Evolutionary conservation across 1,140 invertebrate genomes (phyloP).

Genomic region (Bombus soroeensis): DNA sequence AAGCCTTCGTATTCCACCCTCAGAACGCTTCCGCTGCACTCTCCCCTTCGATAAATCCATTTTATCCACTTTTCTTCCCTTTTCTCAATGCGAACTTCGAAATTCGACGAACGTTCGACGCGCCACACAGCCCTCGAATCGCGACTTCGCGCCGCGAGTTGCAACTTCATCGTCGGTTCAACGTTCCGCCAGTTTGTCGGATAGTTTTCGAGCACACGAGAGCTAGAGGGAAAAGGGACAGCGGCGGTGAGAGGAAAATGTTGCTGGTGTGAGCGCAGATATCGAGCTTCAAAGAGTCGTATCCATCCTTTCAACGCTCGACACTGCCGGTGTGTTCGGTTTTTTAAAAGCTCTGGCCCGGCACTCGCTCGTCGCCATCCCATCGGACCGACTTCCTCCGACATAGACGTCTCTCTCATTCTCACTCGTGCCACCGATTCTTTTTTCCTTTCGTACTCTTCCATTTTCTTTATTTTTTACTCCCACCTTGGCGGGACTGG

Average conservation of each 20-base stretch:
- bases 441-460: neutral
- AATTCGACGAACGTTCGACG: neutral
- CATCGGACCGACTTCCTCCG: slow-evolving; percentile 11
- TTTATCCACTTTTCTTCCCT: neutral
- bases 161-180: slow-evolving; percentile 23
- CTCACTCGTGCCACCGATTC: neutral
- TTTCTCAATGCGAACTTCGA: neutral
- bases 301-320: slow-evolving; percentile 60
- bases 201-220: neutral
- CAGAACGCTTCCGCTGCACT: neutral
- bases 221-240: neutral
- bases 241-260: slow-evolving; percentile 9
- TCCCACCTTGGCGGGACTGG: neutral
- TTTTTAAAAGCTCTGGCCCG: slow-evolving; percentile 63
- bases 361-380: neutral
- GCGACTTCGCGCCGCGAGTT: neutral
- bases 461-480: neutral
- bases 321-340: slow-evolving; percentile 52
- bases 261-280: slow-evolving; percentile 27
- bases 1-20: neutral
- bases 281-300: slow-evolving; percentile 67
- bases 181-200: slow-evolving; percentile 9
- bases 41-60: neutral
- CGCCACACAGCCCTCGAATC: neutral
- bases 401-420: neutral